A percentile compares a stretch with the other conserved stretches of the same genome.
Evolutionary conservation across 2,797 vertebrate genomes (phyloP).

Genomic region (Tympanoctomys barrerae): DNA sequence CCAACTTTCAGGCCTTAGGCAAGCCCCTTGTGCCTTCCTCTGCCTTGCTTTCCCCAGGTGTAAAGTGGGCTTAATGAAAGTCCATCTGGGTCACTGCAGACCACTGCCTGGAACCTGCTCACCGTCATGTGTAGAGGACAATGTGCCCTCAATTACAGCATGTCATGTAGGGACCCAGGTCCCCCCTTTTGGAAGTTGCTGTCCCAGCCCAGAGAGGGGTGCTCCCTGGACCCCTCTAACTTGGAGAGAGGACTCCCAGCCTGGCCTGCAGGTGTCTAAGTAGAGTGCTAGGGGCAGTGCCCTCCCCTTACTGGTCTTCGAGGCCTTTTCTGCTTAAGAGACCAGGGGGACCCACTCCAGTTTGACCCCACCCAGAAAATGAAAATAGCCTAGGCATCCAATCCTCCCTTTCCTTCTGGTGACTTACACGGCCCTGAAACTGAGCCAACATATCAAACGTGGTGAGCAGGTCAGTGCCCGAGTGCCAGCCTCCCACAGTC

Average conservation of each 20-base stretch:
- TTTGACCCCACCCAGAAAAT: slow-evolving; percentile 68
- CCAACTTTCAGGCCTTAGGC: not conserved
- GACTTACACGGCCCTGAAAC: slow-evolving; percentile 25
- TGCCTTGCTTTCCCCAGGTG: not conserved
- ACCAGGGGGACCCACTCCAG: slow-evolving; percentile 18
- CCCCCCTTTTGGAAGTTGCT: not conserved
- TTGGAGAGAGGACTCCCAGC: not conserved
- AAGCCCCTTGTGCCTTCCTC: not conserved
- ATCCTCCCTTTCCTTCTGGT: slow-evolving; percentile 73
- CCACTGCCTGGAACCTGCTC: fast-evolving
- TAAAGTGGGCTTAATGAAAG: not conserved
- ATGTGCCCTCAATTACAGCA: not conserved
- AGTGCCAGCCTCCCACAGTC: not conserved
- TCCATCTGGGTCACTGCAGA: not conserved
- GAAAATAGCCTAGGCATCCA: slow-evolving; percentile 58
- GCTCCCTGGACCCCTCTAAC: not conserved
- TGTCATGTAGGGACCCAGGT: not conserved
- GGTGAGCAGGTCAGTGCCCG: fast-evolving
- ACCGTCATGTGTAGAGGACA: not conserved
- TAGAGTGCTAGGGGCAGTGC: not conserved
- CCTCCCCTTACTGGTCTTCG: not conserved
- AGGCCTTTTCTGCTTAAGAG: slow-evolving; percentile 22
- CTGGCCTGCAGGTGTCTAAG: not conserved
- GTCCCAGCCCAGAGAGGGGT: not conserved
- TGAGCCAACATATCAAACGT: not conserved